Percentiles rank a stretch among this genome's conserved stretches.
Conservation (phyloP, 2,113 vertebrate species). For the Salminus brasiliensis region DNA sequence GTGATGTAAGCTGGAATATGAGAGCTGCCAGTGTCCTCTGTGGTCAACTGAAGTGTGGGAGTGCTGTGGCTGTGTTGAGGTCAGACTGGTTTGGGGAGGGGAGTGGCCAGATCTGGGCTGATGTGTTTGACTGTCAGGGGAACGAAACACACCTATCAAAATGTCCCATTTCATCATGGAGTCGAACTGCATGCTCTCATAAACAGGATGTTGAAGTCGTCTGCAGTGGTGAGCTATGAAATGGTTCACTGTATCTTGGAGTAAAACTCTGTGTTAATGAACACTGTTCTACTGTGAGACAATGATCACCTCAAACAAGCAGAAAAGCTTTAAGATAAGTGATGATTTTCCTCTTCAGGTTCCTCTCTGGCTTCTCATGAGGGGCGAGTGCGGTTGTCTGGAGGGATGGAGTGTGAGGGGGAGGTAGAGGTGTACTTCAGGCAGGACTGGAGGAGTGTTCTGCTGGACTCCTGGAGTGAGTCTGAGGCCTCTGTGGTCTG, state of each 20-base stretch:
- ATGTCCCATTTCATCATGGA: constrained; percentile 48
- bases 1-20: constrained; percentile 50
- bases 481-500: too few species aligned
- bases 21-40: constrained; percentile 54
- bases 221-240: constrained; percentile 49
- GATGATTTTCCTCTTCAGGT: background rate
- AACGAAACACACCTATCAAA: constrained; percentile 50
- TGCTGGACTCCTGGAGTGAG: too few species aligned
- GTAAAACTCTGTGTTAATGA: too few species aligned
- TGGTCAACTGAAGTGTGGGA: constrained; percentile 54
- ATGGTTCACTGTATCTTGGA: too few species aligned
- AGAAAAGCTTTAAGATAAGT: too few species aligned
- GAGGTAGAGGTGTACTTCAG: too few species aligned
- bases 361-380: background rate
- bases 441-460: too few species aligned
- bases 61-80: constrained; percentile 47
- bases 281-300: background rate
- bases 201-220: constrained; percentile 37
- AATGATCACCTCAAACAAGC: too few species aligned
- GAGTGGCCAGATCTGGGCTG: constrained; percentile 42
- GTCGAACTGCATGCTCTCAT: constrained; percentile 35
- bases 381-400: background rate
- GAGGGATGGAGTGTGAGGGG: background rate
- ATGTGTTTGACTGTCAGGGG: constrained; percentile 56
- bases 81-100: constrained; percentile 52